phyloP scores from a whole-genome alignment of 2,797 vertebrate species.

The Babyrousa celebensis region DNA sequence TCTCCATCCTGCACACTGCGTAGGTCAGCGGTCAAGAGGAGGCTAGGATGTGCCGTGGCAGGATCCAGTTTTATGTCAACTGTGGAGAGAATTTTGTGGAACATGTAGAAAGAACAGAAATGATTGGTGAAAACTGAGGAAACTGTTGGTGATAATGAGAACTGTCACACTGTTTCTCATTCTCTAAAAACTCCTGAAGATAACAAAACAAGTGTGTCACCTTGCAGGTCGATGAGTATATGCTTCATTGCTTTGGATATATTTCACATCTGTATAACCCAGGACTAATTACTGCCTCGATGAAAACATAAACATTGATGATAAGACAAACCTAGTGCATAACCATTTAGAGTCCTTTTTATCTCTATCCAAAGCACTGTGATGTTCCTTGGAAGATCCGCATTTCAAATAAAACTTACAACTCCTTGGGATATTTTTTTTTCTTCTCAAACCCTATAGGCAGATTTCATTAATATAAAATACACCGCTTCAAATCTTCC shows the following conservation, averaged over 20 bases:
- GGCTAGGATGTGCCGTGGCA: conserved; percentile 72
- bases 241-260: not conserved
- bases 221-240: not conserved
- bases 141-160: not conserved
- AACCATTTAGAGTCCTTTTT: not conserved
- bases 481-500: not conserved
- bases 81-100: conserved; percentile 35
- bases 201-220: not conserved
- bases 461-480: not conserved
- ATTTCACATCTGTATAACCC: not conserved
- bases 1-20: conserved; percentile 71
- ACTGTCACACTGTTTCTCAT: not conserved
- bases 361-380: not conserved
- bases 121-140: not conserved
- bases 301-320: not conserved
- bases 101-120: not conserved
- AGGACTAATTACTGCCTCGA: not conserved
- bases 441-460: not conserved
- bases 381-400: not conserved
- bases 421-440: not conserved
- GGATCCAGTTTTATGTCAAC: conserved; percentile 81
- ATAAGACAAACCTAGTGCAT: not conserved
- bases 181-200: not conserved
- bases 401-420: conserved; percentile 11
- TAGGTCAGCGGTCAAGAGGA: conserved; percentile 81